phyloP scores from a whole-genome alignment of 2,888 invertebrate genomes.

The Petrophora chlorosata region DNA sequence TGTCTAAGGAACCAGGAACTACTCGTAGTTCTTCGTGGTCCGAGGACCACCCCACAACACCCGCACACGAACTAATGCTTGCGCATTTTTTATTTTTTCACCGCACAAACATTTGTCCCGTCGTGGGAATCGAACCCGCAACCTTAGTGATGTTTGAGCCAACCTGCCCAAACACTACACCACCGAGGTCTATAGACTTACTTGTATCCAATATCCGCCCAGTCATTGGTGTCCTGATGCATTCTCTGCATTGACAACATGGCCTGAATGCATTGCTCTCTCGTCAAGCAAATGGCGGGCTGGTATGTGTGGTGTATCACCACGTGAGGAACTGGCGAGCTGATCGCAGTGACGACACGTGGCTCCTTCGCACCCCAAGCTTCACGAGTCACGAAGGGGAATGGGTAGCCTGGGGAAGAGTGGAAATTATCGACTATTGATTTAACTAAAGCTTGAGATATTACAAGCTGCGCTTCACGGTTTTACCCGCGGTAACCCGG shows the following conservation, averaged over 20 bases:
- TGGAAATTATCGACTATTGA: no score
- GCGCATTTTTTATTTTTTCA: no score
- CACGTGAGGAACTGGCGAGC: constrained; percentile 85
- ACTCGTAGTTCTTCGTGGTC: no score
- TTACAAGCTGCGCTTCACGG: no score
- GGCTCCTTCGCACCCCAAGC: constrained; percentile 85
- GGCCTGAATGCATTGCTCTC: constrained; percentile 76
- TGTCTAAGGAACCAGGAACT: no score
- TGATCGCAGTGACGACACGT: constrained; percentile 66
- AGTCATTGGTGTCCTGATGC: constrained; percentile 83
- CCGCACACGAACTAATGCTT: no score
- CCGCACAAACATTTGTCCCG: no score
- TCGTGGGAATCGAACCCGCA: no score
- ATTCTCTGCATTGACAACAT: constrained; percentile 86
- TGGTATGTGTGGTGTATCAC: constrained; percentile 88
- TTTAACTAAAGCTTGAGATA: no score
- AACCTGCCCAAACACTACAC: background rate
- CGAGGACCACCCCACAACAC: no score
- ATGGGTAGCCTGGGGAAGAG: background rate
- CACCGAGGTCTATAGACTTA: constrained; percentile 40
- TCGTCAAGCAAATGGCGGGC: constrained; percentile 82
- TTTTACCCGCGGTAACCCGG: no score
- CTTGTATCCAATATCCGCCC: constrained; percentile 88
- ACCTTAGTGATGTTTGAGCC: no score
- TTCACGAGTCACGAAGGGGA: constrained; percentile 33